A percentile compares a stretch with the other conserved stretches of the same genome.
phyloP scores from a whole-genome alignment of 2,888 invertebrate genomes.

The Cheilosia scutellata region DNA sequence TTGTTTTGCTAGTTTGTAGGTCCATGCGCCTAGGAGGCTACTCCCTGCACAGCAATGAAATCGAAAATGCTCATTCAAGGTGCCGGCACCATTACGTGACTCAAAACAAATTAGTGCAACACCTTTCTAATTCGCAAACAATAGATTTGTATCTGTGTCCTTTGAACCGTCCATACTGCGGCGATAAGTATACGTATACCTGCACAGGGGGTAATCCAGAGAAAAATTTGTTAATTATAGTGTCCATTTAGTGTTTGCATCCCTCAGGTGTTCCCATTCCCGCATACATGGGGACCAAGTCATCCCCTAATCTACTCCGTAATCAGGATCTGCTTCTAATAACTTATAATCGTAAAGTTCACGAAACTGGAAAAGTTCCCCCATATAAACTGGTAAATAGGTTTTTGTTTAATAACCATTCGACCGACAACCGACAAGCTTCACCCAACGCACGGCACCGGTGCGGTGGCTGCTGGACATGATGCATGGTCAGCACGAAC shows the following conservation, averaged over 20 bases:
- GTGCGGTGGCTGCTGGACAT: slow-evolving; percentile 35
- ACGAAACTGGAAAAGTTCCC: slow-evolving; percentile 55
- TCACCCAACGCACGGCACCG: not conserved
- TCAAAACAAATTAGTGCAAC: slow-evolving; percentile 67
- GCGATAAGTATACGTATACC: slow-evolving; percentile 26
- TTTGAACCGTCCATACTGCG: slow-evolving; percentile 57
- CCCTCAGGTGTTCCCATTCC: slow-evolving; percentile 38
- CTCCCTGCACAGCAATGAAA: slow-evolving; percentile 21
- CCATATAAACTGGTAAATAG: slow-evolving; percentile 39
- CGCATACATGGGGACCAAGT: slow-evolving; percentile 25
- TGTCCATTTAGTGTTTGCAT: slow-evolving; percentile 9
- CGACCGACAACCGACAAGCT: slow-evolving; percentile 21
- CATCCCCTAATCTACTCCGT: slow-evolving; percentile 27
- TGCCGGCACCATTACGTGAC: slow-evolving; percentile 61
- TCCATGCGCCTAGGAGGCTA: slow-evolving; percentile 39
- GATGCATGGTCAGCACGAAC: slow-evolving; percentile 76
- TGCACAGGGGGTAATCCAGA: slow-evolving; percentile 33
- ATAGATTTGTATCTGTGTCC: slow-evolving; percentile 39
- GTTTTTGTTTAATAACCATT: slow-evolving; percentile 55
- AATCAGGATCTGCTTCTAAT: slow-evolving; percentile 23
- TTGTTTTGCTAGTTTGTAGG: slow-evolving; percentile 64
- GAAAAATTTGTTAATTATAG: slow-evolving; percentile 72
- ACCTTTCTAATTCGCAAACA: slow-evolving; percentile 57
- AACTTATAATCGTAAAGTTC: slow-evolving; percentile 62
- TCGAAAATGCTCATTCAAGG: slow-evolving; percentile 39